A percentile compares a stretch with the other conserved stretches of the same genome.
These are phyloP conservation scores for Drosophila kokeensis DNA, from an alignment of 2,888 invertebrate species.

Conservation along the genomic window DNA sequence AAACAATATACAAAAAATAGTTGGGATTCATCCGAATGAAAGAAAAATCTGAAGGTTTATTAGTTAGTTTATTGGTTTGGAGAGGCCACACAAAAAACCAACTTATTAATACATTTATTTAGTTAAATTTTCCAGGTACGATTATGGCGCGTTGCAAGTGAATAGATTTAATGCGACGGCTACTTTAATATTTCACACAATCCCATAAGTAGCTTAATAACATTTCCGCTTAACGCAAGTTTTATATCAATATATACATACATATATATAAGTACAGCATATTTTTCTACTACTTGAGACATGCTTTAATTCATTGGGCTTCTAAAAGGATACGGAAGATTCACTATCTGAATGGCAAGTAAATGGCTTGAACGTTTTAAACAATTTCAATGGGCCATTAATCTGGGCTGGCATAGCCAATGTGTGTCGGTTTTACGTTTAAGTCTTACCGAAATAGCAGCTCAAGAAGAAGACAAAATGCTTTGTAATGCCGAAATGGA, in stretches of 20 bases:
- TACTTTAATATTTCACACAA: conserved; percentile 8
- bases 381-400: conserved; percentile 66
- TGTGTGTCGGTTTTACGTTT: conserved; percentile 67
- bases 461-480: conserved; percentile 53
- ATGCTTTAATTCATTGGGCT: conserved; percentile 44
- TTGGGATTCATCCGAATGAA: neutral
- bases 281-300: conserved; percentile 9
- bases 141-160: no score
- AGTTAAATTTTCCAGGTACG: neutral
- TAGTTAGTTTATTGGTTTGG: neutral
- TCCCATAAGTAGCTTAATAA: conserved; percentile 24
- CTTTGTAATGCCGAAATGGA: conserved; percentile 70
- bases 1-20: neutral
- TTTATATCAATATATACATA: neutral
- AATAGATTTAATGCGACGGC: neutral
- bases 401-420: conserved; percentile 53
- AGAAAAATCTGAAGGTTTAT: neutral
- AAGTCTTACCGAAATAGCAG: conserved; percentile 13
- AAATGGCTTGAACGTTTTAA: conserved; percentile 57
- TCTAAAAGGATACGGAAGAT: conserved; percentile 20
- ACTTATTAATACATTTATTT: neutral
- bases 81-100: neutral
- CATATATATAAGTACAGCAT: neutral
- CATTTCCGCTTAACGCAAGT: conserved; percentile 18
- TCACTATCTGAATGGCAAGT: conserved; percentile 47